Conservation (phyloP, 2,113 vertebrate genomes). For the Brachionichthys hirsutus region DNA sequence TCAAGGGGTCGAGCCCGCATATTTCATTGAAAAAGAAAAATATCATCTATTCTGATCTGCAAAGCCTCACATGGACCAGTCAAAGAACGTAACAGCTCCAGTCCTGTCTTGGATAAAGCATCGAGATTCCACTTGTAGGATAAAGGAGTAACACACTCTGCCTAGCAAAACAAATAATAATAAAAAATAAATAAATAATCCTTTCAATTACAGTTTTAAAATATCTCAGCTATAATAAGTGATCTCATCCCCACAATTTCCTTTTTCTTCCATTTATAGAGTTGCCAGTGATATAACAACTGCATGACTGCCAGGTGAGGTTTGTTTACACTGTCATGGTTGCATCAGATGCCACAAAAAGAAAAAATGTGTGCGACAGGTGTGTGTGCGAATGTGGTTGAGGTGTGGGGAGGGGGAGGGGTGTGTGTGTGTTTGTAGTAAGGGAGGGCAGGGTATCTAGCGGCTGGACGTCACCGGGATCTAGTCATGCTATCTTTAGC, state of each 20-base stretch:
- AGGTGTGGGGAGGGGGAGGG: neutral
- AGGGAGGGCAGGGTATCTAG: constrained; percentile 3
- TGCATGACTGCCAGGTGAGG: constrained; percentile 23
- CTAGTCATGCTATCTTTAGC: constrained; percentile 61
- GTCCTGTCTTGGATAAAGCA: constrained; percentile 6
- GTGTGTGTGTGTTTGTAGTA: neutral
- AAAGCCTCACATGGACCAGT: constrained; percentile 27
- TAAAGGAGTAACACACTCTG: neutral
- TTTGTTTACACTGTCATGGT: constrained; percentile 25
- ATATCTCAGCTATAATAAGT: neutral
- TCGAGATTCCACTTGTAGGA: constrained; percentile 11
- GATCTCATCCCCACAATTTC: neutral
- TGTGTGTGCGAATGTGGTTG: constrained; percentile 31
- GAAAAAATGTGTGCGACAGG: constrained; percentile 44
- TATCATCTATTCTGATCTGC: constrained; percentile 33
- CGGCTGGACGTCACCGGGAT: constrained; percentile 30
- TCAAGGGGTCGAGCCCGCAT: constrained; percentile 55
- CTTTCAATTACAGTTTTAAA: neutral
- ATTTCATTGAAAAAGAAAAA: constrained; percentile 49
- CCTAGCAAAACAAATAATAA: constrained; percentile 2
- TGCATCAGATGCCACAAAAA: constrained; percentile 14
- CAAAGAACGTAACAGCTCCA: constrained; percentile 26
- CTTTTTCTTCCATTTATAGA: neutral
- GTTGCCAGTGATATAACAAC: too few relatives aligned
- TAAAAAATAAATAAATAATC: neutral